Evolutionary conservation across 2,888 invertebrate genomes (phyloP), one percentile per base, ranked within the genome.

Genomic region (Drosophila hawaiiensis): DNA sequence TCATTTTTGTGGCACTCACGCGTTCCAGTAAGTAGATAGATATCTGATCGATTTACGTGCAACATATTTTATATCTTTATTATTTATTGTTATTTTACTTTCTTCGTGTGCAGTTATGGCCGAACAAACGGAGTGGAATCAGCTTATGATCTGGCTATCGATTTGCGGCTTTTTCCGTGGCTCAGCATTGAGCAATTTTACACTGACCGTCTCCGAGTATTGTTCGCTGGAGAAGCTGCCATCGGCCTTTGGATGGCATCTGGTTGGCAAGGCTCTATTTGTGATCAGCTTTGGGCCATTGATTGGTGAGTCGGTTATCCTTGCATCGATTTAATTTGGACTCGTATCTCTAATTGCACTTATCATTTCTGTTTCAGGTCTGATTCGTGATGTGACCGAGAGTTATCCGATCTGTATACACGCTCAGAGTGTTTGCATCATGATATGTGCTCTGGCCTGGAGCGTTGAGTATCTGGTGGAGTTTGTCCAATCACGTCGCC

Each of bases 81-180:
- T 47, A 22, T 28, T 19, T 50, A 29, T 22, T 14, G 12, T 12
- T 22, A 29, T 28, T 22, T 16, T 12, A 16, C 14, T 14, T 16
- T 52, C 33, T 1, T 22, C 22, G 43, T 1, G 4, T 25, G 22
- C 7, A 97, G 97, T 96, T 55, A 93, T 97, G 92, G 97, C 97
- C 0, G 95, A 96, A 89, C 96, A 96, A 93, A 95, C 95, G 0
- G 96, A 96, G 49, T 96, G 96, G 95, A 94, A 95, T 10, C 94
- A 95, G 47, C 94, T 97, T 14, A 95, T 96, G 94, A 83, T 95
- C 7, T 96, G 96, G 95, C 93, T 97, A 72, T 95, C 96, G 0
- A 95, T 97, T 65, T 96, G 96, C 91, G 97, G 97, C 22, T 97
- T 97, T 94, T 95, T 96, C 92, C 94, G 97, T 68, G 97, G 97